Percentiles rank a stretch among this genome's conserved stretches.
Evolutionary conservation across 2,888 invertebrate genomes (phyloP).

Genomic region (Corythucha ciliata): DNA sequence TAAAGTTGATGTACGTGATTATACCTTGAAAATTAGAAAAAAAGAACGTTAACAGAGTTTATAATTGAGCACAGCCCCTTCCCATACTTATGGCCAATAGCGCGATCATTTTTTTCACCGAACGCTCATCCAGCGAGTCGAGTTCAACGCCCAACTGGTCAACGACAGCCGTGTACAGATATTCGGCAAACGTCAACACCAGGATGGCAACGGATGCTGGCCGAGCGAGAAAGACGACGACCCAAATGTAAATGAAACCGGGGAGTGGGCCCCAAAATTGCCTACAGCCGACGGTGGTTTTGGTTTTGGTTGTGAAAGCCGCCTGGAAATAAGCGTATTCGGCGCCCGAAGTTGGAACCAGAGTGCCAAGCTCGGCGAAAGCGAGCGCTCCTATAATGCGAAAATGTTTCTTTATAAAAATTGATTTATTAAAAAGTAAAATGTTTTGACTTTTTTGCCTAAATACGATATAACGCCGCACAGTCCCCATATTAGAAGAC

Average conservation of each 20-base stretch:
- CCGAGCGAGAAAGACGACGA: constrained; percentile 61
- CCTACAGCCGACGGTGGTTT: no score
- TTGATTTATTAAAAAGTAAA: no score
- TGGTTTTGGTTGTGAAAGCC: constrained; percentile 60
- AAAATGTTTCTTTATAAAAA: no score
- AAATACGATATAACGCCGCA: constrained; percentile 71
- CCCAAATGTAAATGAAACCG: constrained; percentile 67
- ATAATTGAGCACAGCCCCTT: no score
- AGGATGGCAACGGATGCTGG: constrained; percentile 72
- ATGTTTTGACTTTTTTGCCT: no score
- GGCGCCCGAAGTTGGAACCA: constrained; percentile 68
- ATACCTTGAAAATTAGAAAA: constrained; percentile 46
- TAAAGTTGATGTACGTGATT: constrained; percentile 67
- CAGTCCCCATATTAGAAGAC: constrained; percentile 65
- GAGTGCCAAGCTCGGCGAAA: constrained; percentile 71
- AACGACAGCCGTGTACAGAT: constrained; percentile 58
- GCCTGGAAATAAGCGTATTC: constrained; percentile 72
- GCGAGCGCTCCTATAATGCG: constrained; percentile 60
- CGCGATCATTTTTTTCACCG: constrained; percentile 53
- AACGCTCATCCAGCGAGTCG: constrained; percentile 42
- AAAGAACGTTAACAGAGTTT: no score
- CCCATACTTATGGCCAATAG: constrained; percentile 56
- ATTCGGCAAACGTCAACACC: constrained; percentile 65
- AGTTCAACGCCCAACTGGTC: constrained; percentile 41
- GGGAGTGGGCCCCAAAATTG: constrained; percentile 64